A percentile compares a stretch with the other conserved stretches of the same genome.
Evolutionary conservation across 2,797 vertebrate genomes (phyloP).

Genomic region (Enteromius radiatus): DNA sequence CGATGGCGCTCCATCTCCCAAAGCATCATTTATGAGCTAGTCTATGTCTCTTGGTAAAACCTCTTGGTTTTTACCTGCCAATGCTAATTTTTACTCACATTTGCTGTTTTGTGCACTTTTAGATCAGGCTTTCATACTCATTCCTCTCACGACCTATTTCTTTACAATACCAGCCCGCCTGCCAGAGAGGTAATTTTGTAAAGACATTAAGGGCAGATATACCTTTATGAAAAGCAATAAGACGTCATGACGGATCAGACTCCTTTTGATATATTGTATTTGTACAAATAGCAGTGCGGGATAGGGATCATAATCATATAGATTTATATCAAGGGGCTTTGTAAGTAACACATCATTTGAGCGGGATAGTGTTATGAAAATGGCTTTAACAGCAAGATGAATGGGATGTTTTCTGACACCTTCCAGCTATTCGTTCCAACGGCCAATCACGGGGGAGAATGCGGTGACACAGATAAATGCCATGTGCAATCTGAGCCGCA

Average conservation of each 20-base stretch:
- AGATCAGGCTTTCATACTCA: background rate
- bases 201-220: conserved; percentile 28
- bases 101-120: background rate
- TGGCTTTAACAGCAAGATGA: conserved; percentile 39
- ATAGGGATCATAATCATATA: conserved; percentile 39
- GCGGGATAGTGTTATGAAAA: conserved; percentile 46
- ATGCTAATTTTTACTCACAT: background rate
- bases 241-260: background rate
- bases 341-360: conserved; percentile 48
- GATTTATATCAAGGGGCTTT: conserved; percentile 45
- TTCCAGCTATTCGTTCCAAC: background rate
- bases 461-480: conserved; percentile 60
- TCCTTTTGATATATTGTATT: conserved; percentile 24
- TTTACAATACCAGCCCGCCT: background rate
- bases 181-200: background rate
- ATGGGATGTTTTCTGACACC: conserved; percentile 45
- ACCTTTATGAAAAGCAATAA: conserved; percentile 42
- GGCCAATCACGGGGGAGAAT: conserved; percentile 31
- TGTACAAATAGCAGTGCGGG: conserved; percentile 28
- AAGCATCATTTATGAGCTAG: background rate
- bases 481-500: conserved; percentile 60
- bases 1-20: background rate
- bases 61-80: background rate
- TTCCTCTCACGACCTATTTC: background rate
- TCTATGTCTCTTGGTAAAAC: background rate